A percentile compares a stretch with the other conserved stretches of the same genome.
phyloP scores from a whole-genome alignment of 1,140 invertebrate genomes.

The Bactericera cockerelli region DNA sequence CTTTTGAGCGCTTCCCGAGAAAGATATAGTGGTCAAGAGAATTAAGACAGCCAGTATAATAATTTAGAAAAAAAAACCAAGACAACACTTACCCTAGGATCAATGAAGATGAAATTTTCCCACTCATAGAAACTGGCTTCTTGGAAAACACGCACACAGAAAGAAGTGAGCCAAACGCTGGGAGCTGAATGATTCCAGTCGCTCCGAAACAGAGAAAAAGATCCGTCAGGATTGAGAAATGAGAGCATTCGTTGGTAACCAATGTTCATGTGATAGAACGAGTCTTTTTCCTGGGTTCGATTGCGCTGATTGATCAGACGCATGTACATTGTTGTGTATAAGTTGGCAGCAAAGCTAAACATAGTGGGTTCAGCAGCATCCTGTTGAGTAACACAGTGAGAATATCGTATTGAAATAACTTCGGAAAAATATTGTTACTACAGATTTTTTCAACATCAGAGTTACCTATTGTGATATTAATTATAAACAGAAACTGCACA shows the following conservation, averaged over 20 bases:
- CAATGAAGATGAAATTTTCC: constrained; percentile 85
- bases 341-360: constrained; percentile 87
- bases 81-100: constrained; percentile 40
- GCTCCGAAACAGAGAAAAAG: constrained; percentile 76
- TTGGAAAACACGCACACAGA: constrained; percentile 66
- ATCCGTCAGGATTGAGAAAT: constrained; percentile 79
- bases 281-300: constrained; percentile 50
- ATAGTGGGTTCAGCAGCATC: constrained; percentile 87
- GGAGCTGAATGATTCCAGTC: constrained; percentile 72
- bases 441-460: too few relatives aligned
- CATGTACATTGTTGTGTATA: constrained; percentile 83
- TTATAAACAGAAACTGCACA: too few relatives aligned
- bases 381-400: constrained; percentile 30
- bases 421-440: too few relatives aligned
- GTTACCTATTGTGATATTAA: too few relatives aligned
- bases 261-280: constrained; percentile 77
- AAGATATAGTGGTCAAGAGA: too few relatives aligned
- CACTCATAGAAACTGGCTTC: constrained; percentile 83
- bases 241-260: constrained; percentile 79
- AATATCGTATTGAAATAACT: too few relatives aligned
- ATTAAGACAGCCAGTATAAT: not conserved
- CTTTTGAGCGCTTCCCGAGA: too few relatives aligned
- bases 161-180: constrained; percentile 76
- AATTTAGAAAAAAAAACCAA: not conserved
- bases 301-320: constrained; percentile 72